These are phyloP conservation scores for Ceratotherium simum DNA, from an alignment of 2,113 vertebrate genomes.

Conservation along the genomic window DNA sequence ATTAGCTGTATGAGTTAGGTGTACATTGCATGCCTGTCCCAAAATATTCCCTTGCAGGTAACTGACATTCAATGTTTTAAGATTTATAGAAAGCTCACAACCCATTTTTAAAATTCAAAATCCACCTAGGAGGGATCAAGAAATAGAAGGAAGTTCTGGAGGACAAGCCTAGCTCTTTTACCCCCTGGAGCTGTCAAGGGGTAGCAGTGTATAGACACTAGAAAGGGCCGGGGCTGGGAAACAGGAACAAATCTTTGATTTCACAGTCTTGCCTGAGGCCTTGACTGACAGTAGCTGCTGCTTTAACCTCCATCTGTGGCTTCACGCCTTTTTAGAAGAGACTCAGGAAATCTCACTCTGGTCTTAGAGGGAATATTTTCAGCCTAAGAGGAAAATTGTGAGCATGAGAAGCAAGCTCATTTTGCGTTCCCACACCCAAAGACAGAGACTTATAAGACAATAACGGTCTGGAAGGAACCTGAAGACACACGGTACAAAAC, in stretches of 20 bases:
- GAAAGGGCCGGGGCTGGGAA: not conserved
- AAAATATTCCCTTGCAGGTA: not conserved
- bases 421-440: slow-evolving; percentile 68
- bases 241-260: slow-evolving; percentile 71
- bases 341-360: slow-evolving; percentile 59
- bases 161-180: slow-evolving; percentile 9
- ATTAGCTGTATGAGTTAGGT: not conserved
- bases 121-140: not conserved
- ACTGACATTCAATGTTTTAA: not conserved
- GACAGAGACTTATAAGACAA: slow-evolving; percentile 2
- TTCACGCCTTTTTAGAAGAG: slow-evolving; percentile 70
- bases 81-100: not conserved
- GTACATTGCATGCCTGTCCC: not conserved
- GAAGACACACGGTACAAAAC: not conserved
- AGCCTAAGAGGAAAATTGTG: slow-evolving; percentile 55
- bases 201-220: not conserved
- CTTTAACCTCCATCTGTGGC: slow-evolving; percentile 64
- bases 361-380: slow-evolving; percentile 59
- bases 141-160: slow-evolving; percentile 24
- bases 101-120: not conserved
- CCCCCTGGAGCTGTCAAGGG: not conserved
- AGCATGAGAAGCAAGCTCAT: slow-evolving; percentile 61
- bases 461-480: not conserved
- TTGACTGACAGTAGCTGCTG: slow-evolving; percentile 74
- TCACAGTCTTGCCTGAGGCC: slow-evolving; percentile 68